Percentiles rank a stretch among this genome's conserved stretches.
Evolutionary conservation across 2,888 invertebrate species (phyloP).

Genomic region (Gastrophysa polygoni): DNA sequence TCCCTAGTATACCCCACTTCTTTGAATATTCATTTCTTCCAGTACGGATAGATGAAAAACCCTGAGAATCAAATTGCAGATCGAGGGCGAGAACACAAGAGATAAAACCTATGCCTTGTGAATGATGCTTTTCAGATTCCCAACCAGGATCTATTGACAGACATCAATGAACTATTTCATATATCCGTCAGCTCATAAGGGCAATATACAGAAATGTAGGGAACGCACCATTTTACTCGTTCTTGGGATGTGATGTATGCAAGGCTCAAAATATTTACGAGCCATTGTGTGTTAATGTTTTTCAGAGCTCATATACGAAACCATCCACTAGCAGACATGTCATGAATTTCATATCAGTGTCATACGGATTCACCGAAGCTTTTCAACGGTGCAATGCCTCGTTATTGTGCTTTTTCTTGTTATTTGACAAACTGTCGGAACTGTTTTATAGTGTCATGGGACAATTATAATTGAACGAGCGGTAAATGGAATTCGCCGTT

Average conservation of each 20-base stretch:
- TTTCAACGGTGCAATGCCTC: neutral
- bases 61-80: no score
- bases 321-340: constrained; percentile 7
- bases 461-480: no score
- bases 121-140: no score
- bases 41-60: no score
- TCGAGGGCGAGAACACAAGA: no score
- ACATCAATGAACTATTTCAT: no score
- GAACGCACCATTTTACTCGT: constrained; percentile 5
- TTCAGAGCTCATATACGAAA: neutral
- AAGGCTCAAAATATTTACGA: constrained; percentile 14
- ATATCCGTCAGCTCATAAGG: neutral
- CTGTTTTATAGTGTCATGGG: no score
- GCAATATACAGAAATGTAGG: neutral
- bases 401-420: neutral
- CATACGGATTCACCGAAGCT: constrained; percentile 4
- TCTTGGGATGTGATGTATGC: neutral
- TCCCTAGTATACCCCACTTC: no score
- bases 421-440: neutral
- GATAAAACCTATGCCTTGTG: no score
- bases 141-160: no score
- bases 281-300: constrained; percentile 16
- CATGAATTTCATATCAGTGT: constrained; percentile 13
- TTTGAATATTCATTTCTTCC: no score
- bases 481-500: no score